Conservation (phyloP, 2,888 invertebrate genomes). For the Rotaria magnacalcarata region DNA sequence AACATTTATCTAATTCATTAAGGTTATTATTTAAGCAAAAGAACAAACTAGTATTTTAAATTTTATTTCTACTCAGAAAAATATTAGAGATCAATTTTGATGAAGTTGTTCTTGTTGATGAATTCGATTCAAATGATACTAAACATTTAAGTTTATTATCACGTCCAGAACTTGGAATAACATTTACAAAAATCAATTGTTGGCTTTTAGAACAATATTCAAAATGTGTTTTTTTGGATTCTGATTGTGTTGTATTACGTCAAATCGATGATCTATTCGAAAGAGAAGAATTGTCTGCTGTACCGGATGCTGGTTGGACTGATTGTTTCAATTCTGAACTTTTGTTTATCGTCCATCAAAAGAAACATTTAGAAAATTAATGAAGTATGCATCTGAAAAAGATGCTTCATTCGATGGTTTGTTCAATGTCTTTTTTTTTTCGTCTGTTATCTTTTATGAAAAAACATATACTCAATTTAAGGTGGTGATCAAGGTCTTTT, state of each 20-base stretch:
- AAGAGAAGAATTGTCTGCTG: slow-evolving; percentile 88
- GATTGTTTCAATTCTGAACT: slow-evolving; percentile 98
- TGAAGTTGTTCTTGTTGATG: slow-evolving; percentile 81
- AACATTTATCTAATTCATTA: slow-evolving; percentile 41
- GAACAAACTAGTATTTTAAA: too few species aligned
- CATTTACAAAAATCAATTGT: slow-evolving; percentile 96
- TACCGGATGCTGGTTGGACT: slow-evolving; percentile 92
- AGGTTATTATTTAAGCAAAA: neutral
- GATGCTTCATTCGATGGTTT: slow-evolving; percentile 87
- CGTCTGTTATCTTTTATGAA: neutral
- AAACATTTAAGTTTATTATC: slow-evolving; percentile 82
- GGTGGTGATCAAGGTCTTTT: slow-evolving; percentile 83
- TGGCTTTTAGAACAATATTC: slow-evolving; percentile 91
- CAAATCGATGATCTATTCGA: slow-evolving; percentile 95
- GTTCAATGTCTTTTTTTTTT: neutral
- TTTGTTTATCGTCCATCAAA: slow-evolving; percentile 82
- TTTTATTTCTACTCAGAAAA: slow-evolving; percentile 63
- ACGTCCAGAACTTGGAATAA: slow-evolving; percentile 90
- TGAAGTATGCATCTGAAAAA: slow-evolving; percentile 75
- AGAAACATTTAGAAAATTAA: slow-evolving; percentile 76
- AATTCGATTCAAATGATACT: slow-evolving; percentile 86
- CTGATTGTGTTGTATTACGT: slow-evolving; percentile 73
- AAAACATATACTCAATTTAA: slow-evolving; percentile 47
- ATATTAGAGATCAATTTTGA: slow-evolving; percentile 77
- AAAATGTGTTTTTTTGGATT: slow-evolving; percentile 96